Conservation (phyloP, 2,888 invertebrate species). For the Antheraea yamamai region DNA sequence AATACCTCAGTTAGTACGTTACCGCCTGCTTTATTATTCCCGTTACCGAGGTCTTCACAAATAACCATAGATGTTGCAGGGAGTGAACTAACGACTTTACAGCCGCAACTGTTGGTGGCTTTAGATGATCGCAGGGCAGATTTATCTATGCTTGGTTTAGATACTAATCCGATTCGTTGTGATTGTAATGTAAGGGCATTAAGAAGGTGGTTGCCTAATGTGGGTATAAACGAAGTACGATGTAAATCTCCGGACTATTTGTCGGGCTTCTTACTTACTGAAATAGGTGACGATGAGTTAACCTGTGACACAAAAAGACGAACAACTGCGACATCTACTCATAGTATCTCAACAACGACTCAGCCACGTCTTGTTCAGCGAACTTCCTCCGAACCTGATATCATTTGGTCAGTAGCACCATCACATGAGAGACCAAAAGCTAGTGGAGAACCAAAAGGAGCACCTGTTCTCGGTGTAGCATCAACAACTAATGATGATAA, state of each 20-base stretch:
- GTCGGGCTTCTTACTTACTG: conserved; percentile 85
- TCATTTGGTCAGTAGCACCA: conserved; percentile 94
- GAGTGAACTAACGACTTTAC: conserved; percentile 88
- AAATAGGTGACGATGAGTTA: conserved; percentile 90
- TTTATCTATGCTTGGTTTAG: conserved; percentile 87
- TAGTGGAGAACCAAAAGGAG: conserved; percentile 83
- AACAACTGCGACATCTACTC: conserved; percentile 69
- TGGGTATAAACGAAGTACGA: conserved; percentile 83
- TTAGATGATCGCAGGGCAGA: conserved; percentile 91
- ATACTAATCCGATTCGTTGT: conserved; percentile 91
- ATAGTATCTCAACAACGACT: conserved; percentile 69
- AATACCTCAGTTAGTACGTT: conserved; percentile 90
- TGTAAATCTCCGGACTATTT: conserved; percentile 89
- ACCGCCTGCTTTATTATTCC: conserved; percentile 92
- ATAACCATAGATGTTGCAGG: conserved; percentile 90
- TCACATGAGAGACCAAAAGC: conserved; percentile 83
- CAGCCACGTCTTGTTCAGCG: conserved; percentile 81
- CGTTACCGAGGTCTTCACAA: conserved; percentile 92
- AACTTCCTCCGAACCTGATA: conserved; percentile 90
- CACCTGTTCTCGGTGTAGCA: conserved; percentile 78
- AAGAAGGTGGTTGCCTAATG: conserved; percentile 88
- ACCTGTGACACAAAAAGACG: conserved; percentile 87
- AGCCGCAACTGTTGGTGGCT: conserved; percentile 89
- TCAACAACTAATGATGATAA: conserved; percentile 93
- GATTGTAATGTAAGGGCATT: conserved; percentile 92